These are phyloP conservation scores for Notocelia uddmanniana DNA, from an alignment of 2,888 invertebrate genomes.

Conservation along the genomic window DNA sequence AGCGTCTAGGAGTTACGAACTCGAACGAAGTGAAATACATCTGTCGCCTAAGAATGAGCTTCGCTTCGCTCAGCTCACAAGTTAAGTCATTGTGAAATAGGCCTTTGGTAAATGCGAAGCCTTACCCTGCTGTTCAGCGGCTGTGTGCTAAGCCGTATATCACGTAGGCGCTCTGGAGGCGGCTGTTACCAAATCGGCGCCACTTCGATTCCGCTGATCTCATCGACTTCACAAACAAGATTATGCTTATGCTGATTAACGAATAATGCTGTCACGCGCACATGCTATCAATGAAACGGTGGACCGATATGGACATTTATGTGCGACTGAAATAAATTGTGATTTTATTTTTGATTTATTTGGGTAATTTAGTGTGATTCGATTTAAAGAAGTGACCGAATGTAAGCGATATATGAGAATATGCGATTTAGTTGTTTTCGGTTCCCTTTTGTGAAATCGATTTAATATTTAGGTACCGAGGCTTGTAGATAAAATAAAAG, in stretches of 20 bases:
- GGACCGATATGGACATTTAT: constrained; percentile 31
- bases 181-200: constrained; percentile 56
- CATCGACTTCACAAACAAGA: constrained; percentile 51
- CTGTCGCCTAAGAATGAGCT: too few relatives aligned
- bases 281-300: constrained; percentile 18
- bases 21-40: too few relatives aligned
- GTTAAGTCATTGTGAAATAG: too few relatives aligned
- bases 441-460: neutral
- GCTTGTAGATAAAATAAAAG: neutral
- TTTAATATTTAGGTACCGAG: neutral
- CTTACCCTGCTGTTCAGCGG: neutral
- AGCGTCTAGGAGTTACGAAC: too few relatives aligned
- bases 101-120: neutral
- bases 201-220: constrained; percentile 62
- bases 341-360: constrained; percentile 9
- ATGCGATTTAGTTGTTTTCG: neutral
- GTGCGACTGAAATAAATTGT: constrained; percentile 9
- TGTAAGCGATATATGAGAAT: neutral
- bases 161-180: constrained; percentile 55
- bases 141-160: constrained; percentile 8
- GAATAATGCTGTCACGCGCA: constrained; percentile 25
- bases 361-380: constrained; percentile 9
- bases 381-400: neutral
- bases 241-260: constrained; percentile 40
- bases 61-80: too few relatives aligned